Conservation (phyloP, 2,888 invertebrate genomes). For the Apantesis nais region DNA sequence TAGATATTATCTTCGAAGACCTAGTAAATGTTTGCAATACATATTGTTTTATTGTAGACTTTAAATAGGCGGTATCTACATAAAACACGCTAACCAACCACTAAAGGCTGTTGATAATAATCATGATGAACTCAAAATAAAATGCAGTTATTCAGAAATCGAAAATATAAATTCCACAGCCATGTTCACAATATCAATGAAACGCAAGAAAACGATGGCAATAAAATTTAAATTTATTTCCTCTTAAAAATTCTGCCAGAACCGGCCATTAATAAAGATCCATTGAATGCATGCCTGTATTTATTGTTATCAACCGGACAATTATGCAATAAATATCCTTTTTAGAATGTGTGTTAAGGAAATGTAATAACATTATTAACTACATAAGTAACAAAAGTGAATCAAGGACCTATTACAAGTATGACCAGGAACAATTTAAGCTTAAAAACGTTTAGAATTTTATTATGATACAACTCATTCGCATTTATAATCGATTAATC, state of each 20-base stretch:
- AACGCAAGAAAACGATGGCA: neutral
- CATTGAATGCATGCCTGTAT: neutral
- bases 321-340: neutral
- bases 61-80: too few species aligned
- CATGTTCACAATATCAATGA: neutral
- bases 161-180: neutral
- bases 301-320: neutral
- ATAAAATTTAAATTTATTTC: neutral
- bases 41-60: too few species aligned
- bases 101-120: too few species aligned
- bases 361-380: neutral
- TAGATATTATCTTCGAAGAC: neutral
- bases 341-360: neutral
- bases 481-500: constrained; percentile 12
- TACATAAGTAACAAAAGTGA: neutral
- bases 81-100: too few species aligned
- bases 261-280: neutral
- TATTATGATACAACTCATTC: constrained; percentile 6
- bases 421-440: neutral
- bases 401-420: neutral
- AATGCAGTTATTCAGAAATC: neutral
- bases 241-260: neutral
- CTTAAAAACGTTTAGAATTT: neutral
- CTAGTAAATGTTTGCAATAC: neutral
- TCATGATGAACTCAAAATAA: neutral